These are phyloP conservation scores for Troglohyphantes excavatus DNA, from an alignment of 2,888 invertebrate species.

Conservation along the genomic window DNA sequence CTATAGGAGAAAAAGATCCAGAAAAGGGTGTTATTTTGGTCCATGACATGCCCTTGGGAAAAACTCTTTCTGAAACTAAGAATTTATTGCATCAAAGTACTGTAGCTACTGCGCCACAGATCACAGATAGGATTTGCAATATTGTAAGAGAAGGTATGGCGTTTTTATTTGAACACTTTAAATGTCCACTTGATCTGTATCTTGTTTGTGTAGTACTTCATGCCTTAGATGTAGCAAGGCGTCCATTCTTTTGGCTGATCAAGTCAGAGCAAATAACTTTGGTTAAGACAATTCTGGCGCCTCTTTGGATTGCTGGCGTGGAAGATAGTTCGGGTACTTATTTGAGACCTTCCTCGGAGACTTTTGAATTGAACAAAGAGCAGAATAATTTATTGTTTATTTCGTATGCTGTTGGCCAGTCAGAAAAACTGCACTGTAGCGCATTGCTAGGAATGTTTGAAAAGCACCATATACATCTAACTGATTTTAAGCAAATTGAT, in stretches of 20 bases:
- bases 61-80: too few species aligned
- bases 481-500: too few species aligned
- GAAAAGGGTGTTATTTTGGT: too few species aligned
- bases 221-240: not conserved
- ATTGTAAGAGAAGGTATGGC: not conserved
- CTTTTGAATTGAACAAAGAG: not conserved
- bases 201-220: conserved; percentile 11
- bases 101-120: too few species aligned
- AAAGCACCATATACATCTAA: not conserved
- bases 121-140: too few species aligned
- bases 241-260: not conserved
- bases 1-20: too few species aligned
- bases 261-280: not conserved
- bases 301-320: too few species aligned
- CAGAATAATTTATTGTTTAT: not conserved
- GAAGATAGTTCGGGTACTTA: not conserved
- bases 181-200: not conserved
- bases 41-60: too few species aligned
- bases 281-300: not conserved
- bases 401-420: not conserved
- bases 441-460: not conserved
- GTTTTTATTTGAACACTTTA: conserved; percentile 2
- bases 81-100: too few species aligned
- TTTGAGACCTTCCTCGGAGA: not conserved
- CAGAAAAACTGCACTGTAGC: not conserved